These are phyloP conservation scores for Laupala kohalensis DNA, from an alignment of 1,140 invertebrate species.

Conservation along the genomic window DNA sequence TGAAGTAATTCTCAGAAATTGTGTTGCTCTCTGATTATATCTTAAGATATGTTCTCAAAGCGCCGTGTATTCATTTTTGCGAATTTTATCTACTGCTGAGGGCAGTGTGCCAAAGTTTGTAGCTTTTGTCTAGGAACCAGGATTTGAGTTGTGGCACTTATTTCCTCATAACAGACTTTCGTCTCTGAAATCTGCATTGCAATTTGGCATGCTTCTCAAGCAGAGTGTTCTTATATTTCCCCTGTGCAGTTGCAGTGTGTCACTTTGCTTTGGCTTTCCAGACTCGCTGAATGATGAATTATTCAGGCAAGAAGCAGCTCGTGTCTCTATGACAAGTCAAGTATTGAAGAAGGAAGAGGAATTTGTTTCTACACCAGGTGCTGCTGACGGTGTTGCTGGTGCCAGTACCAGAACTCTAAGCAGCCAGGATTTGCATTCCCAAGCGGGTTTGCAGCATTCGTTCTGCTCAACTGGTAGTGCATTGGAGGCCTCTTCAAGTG, in stretches of 20 bases:
- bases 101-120: neutral
- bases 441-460: neutral
- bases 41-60: too few relatives aligned
- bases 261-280: neutral
- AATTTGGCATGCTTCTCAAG: neutral
- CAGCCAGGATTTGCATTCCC: neutral
- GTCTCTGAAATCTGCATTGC: neutral
- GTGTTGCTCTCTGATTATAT: too few relatives aligned
- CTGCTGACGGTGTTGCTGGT: neutral
- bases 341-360: neutral
- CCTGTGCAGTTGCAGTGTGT: neutral
- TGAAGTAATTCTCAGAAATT: too few relatives aligned
- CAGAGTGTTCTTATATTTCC: neutral
- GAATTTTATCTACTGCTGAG: too few relatives aligned
- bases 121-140: too few relatives aligned
- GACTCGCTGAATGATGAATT: neutral
- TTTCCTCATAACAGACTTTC: too few relatives aligned
- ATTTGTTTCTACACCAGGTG: neutral
- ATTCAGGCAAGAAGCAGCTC: neutral
- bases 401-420: neutral
- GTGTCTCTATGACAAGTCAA: neutral
- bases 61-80: too few relatives aligned
- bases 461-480: neutral
- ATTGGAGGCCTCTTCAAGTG: neutral
- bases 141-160: too few relatives aligned